These are phyloP conservation scores for Hipposideros larvatus DNA, from an alignment of 2,797 vertebrate species.

Conservation along the genomic window DNA sequence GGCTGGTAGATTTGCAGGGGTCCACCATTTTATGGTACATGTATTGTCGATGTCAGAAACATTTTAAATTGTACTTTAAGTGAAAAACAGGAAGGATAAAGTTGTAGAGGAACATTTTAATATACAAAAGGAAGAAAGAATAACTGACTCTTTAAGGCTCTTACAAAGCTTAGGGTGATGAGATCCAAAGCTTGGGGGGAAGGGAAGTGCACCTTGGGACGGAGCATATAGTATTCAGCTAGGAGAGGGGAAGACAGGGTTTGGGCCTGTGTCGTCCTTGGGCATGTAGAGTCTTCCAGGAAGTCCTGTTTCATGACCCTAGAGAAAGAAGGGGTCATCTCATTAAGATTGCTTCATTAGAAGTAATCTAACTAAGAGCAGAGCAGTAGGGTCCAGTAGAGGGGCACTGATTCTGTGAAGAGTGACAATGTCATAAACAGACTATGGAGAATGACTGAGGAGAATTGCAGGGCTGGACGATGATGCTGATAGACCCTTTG, in stretches of 20 bases:
- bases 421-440: fast-evolving
- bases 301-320: background rate
- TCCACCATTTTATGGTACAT: background rate
- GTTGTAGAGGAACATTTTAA: background rate
- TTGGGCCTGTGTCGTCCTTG: background rate
- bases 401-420: background rate
- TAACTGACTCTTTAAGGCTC: background rate
- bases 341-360: background rate
- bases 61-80: too few relatives aligned
- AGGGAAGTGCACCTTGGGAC: background rate
- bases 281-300: background rate
- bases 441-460: background rate
- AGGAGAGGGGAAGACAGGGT: background rate
- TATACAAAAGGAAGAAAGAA: background rate
- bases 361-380: background rate
- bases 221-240: background rate
- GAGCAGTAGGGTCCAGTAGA: background rate
- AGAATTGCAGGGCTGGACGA: background rate
- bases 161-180: background rate
- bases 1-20: background rate
- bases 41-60: background rate
- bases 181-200: background rate
- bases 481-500: background rate
- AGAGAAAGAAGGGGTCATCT: background rate
- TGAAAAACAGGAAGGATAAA: background rate